Conservation (phyloP, 2,888 invertebrate species). For the Melanargia galathea region DNA sequence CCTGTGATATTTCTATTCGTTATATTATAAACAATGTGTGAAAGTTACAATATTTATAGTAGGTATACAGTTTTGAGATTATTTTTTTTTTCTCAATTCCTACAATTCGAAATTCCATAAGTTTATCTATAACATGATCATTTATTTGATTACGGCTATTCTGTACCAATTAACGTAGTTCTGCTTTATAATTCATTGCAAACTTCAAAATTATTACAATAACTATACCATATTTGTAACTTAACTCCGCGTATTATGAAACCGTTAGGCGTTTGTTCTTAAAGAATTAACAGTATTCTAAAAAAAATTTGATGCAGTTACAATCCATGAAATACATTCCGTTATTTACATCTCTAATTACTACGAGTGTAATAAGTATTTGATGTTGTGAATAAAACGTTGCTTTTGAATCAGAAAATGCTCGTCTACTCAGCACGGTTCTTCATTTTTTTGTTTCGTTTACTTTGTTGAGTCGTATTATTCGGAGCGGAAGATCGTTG, state of each 20-base stretch:
- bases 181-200: neutral
- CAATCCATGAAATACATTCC: constrained; percentile 3
- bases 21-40: neutral
- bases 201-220: neutral
- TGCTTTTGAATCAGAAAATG: constrained; percentile 13
- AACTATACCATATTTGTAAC: neutral
- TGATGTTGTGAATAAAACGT: constrained; percentile 19
- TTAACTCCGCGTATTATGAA: neutral
- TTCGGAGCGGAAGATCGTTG: constrained; percentile 18
- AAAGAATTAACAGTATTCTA: neutral
- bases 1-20: neutral
- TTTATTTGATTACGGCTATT: no score
- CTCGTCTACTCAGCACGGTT: constrained; percentile 15
- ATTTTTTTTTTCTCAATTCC: no score
- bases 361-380: neutral
- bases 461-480: constrained; percentile 21
- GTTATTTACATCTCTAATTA: constrained; percentile 9
- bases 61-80: no score
- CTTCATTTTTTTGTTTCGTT: constrained; percentile 22
- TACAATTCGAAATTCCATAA: no score
- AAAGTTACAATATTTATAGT: neutral
- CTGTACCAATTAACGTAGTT: neutral
- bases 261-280: constrained; percentile 2
- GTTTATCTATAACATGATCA: neutral
- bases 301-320: neutral